Evolutionary conservation across 2,888 invertebrate genomes (phyloP).

Genomic region (Macaria liturata): DNA sequence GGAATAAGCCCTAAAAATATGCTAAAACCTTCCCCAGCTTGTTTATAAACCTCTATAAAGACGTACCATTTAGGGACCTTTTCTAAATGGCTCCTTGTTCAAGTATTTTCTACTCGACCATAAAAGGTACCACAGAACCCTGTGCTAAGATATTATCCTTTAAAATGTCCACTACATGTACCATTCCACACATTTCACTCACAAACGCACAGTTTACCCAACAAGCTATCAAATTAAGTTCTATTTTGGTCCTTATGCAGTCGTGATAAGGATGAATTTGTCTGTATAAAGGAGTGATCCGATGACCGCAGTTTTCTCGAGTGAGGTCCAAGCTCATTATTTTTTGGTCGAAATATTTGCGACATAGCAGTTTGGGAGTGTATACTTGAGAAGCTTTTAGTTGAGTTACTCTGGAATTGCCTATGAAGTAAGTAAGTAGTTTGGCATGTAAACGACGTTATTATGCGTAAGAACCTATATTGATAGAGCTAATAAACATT

Average conservation of each 20-base stretch:
- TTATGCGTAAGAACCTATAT: slow-evolving; percentile 10
- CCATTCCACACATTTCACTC: slow-evolving; percentile 48
- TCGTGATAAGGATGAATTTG: slow-evolving; percentile 20
- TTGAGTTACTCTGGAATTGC: slow-evolving; percentile 21
- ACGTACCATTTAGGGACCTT: slow-evolving; percentile 33
- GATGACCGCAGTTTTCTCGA: slow-evolving; percentile 48
- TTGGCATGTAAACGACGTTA: slow-evolving; percentile 20
- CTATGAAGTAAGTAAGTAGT: slow-evolving; percentile 23
- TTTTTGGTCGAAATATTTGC: slow-evolving; percentile 63
- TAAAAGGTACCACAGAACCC: slow-evolving; percentile 43
- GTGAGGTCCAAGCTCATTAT: slow-evolving; percentile 69
- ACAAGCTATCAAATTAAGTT: slow-evolving; percentile 6
- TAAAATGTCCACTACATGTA: slow-evolving; percentile 58
- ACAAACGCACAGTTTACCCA: slow-evolving; percentile 32
- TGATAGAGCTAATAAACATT: no score
- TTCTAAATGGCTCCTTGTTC: slow-evolving; percentile 29
- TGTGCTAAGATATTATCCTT: slow-evolving; percentile 54
- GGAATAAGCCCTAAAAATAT: slow-evolving; percentile 25
- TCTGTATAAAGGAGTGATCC: slow-evolving; percentile 33
- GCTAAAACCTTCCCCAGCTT: slow-evolving; percentile 18
- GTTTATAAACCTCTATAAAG: slow-evolving; percentile 26
- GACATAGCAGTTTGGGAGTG: slow-evolving; percentile 60
- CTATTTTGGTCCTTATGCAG: slow-evolving; percentile 24
- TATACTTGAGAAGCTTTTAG: slow-evolving; percentile 36
- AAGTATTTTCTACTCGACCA: slow-evolving; percentile 33